Percentiles rank a stretch among this genome's conserved stretches.
phyloP scores from a whole-genome alignment of 2,888 invertebrate genomes.

The Gisinianus flammeolus region DNA sequence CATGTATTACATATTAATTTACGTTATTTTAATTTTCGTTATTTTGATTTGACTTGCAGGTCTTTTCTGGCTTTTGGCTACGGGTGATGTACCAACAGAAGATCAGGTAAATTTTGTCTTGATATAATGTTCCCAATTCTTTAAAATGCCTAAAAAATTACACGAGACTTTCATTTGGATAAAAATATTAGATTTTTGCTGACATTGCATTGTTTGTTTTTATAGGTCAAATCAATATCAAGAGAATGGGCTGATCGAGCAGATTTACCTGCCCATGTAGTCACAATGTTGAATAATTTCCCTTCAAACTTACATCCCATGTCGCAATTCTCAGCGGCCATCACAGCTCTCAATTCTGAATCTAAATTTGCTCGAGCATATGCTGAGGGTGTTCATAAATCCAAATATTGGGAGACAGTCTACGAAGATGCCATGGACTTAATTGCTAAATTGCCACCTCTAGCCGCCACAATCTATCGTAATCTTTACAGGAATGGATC shows the following conservation, averaged over 20 bases:
- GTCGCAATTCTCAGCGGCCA: slow-evolving; percentile 91
- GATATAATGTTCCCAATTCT: not conserved
- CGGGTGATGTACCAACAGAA: slow-evolving; percentile 84
- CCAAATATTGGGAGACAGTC: slow-evolving; percentile 88
- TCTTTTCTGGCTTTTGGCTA: slow-evolving; percentile 90
- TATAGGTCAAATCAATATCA: slow-evolving; percentile 68
- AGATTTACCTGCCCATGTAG: slow-evolving; percentile 90
- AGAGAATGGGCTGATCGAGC: slow-evolving; percentile 87
- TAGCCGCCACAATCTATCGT: slow-evolving; percentile 92
- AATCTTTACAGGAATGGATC: slow-evolving; percentile 85
- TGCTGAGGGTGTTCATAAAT: slow-evolving; percentile 82
- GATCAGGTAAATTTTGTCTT: slow-evolving; percentile 69
- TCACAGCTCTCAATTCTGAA: slow-evolving; percentile 89
- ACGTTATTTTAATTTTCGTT: too few species aligned
- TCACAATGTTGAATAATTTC: slow-evolving; percentile 88
- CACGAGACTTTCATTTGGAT: too few species aligned
- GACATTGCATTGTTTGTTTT: slow-evolving; percentile 36
- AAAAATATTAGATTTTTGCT: too few species aligned
- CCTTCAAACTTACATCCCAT: slow-evolving; percentile 90
- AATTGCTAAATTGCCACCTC: slow-evolving; percentile 91
- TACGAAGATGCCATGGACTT: slow-evolving; percentile 95
- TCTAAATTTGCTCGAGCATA: slow-evolving; percentile 91
- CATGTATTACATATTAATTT: too few species aligned
- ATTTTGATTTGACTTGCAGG: too few species aligned
- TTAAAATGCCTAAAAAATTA: not conserved